These are phyloP conservation scores for Brachyalestes nurse DNA, from an alignment of 2,797 vertebrate species.

Conservation along the genomic window DNA sequence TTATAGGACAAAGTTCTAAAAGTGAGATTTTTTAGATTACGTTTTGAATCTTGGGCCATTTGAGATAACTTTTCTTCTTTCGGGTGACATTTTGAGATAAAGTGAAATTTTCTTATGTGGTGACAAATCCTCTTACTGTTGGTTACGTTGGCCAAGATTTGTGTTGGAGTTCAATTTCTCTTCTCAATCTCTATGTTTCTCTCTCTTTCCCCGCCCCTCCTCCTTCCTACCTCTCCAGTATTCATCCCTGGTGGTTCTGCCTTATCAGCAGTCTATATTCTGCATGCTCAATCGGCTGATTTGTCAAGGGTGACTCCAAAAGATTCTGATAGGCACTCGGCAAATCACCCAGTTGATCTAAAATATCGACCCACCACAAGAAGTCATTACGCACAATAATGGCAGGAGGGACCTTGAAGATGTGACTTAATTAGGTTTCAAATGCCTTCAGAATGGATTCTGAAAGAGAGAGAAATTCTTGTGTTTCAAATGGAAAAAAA, in stretches of 20 bases:
- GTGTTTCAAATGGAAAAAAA: slow-evolving; percentile 34
- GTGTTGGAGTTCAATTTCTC: slow-evolving; percentile 2
- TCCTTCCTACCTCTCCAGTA: background rate
- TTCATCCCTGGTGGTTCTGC: slow-evolving; percentile 57
- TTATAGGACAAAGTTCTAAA: background rate
- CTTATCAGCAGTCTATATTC: slow-evolving; percentile 80
- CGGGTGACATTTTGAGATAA: slow-evolving; percentile 8
- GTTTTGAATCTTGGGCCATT: background rate
- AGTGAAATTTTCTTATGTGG: background rate
- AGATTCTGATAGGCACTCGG: slow-evolving; percentile 82
- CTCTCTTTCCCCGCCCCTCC: background rate
- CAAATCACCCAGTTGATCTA: slow-evolving; percentile 86
- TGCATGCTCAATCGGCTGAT: slow-evolving; percentile 80
- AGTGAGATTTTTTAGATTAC: background rate
- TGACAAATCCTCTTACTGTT: slow-evolving; percentile 32
- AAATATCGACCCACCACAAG: slow-evolving; percentile 82
- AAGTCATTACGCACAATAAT: slow-evolving; percentile 86
- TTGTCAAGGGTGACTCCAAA: slow-evolving; percentile 82
- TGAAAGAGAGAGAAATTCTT: slow-evolving; percentile 60
- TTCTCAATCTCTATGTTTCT: background rate
- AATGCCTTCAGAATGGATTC: slow-evolving; percentile 74
- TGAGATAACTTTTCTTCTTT: slow-evolving; percentile 1
- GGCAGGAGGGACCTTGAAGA: slow-evolving; percentile 80
- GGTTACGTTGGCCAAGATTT: slow-evolving; percentile 9
- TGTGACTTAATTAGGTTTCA: slow-evolving; percentile 85